Evolutionary conservation across 2,113 vertebrate genomes (phyloP).

Genomic region (Indicator indicator): DNA sequence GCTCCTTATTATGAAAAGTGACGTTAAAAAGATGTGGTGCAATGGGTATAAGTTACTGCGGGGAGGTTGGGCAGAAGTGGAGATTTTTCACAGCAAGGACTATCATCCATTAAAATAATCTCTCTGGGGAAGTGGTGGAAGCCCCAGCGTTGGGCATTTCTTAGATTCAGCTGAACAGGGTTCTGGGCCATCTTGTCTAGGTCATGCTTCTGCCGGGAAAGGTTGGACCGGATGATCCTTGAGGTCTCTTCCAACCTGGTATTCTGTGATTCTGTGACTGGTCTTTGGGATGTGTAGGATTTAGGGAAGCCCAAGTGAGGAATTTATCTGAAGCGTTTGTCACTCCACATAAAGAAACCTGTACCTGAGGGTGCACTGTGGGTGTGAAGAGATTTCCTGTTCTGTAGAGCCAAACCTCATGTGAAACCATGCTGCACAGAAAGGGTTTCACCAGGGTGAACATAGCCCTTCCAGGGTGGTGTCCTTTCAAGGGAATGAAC

Average conservation of each 20-base stretch:
- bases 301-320: background rate
- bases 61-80: background rate
- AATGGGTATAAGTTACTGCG: background rate
- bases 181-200: background rate
- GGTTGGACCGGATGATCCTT: background rate
- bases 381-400: background rate
- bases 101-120: background rate
- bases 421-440: background rate
- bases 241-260: background rate
- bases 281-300: background rate
- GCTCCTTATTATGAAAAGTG: background rate
- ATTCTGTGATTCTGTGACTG: background rate
- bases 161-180: background rate
- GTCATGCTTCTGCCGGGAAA: background rate
- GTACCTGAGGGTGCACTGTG: background rate
- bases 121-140: background rate
- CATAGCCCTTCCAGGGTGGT: background rate
- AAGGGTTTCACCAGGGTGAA: background rate
- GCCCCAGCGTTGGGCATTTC: background rate
- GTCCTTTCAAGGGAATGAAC: background rate
- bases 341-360: background rate
- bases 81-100: background rate
- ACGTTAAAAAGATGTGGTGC: background rate
- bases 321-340: background rate
- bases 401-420: background rate